Percentiles rank a stretch among this genome's conserved stretches.
Conservation (phyloP, 1,140 invertebrate genomes). For the Cherax destructor region DNA sequence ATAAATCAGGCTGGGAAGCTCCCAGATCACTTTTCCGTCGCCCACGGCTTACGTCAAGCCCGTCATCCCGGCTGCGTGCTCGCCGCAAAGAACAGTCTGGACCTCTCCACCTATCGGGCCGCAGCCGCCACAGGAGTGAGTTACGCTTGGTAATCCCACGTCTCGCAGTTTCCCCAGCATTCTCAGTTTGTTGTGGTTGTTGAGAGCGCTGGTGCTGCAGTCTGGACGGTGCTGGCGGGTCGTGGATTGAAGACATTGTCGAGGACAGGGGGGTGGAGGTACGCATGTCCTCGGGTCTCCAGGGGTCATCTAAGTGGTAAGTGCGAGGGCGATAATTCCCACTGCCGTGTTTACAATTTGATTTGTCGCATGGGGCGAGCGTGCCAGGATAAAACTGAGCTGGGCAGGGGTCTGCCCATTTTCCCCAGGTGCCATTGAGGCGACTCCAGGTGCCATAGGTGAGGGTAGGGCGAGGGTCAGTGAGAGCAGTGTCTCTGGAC, state of each 20-base stretch:
- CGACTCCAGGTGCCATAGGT: conserved; percentile 57
- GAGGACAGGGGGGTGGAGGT: conserved; percentile 58
- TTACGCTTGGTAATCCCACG: conserved; percentile 41
- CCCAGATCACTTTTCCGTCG: conserved; percentile 60
- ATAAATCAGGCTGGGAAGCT: conserved; percentile 70
- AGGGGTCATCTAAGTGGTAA: conserved; percentile 48
- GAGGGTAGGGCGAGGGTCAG: conserved; percentile 30
- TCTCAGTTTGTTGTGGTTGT: not conserved
- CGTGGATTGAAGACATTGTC: not conserved
- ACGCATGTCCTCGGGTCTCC: conserved; percentile 52
- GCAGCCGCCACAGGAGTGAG: conserved; percentile 55
- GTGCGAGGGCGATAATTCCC: conserved; percentile 30
- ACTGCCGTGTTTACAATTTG: not conserved
- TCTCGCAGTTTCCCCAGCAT: conserved; percentile 6
- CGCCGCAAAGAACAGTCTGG: conserved; percentile 58
- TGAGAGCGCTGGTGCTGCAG: not conserved
- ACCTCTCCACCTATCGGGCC: conserved; percentile 48
- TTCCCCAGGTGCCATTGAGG: conserved; percentile 31
- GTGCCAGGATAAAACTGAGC: conserved; percentile 53
- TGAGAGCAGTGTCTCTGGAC: conserved; percentile 44
- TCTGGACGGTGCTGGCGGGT: not conserved
- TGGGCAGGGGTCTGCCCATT: conserved; percentile 24
- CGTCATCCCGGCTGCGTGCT: conserved; percentile 69
- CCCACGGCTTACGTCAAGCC: conserved; percentile 47
- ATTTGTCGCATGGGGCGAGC: conserved; percentile 17